Conservation (phyloP, 2,113 vertebrate genomes). For the Corythaeola cristata region DNA sequence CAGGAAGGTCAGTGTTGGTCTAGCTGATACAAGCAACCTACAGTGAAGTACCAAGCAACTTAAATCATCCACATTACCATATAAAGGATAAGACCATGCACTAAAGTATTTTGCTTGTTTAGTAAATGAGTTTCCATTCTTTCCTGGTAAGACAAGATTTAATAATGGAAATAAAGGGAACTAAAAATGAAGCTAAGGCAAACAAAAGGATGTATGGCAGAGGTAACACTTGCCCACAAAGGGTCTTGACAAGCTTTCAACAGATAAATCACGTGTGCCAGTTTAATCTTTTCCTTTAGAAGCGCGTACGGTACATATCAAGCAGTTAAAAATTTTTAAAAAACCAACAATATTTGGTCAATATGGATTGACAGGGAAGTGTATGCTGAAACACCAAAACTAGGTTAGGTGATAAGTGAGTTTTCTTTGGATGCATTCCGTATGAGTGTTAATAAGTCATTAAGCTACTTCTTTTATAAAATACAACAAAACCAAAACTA, state of each 20-base stretch:
- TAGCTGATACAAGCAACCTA: not conserved
- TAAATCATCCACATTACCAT: not conserved
- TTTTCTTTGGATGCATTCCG: not conserved
- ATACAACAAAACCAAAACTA: not conserved
- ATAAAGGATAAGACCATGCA: not conserved
- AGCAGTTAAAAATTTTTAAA: not conserved
- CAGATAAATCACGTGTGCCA: not conserved
- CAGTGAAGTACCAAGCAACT: not conserved
- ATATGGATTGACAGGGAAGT: not conserved
- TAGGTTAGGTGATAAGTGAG: not conserved
- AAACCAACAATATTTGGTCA: not conserved
- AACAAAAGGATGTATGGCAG: not conserved
- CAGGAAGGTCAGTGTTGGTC: not conserved
- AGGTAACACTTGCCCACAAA: not conserved
- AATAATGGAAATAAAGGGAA: not conserved
- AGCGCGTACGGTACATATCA: not conserved
- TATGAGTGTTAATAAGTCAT: not conserved
- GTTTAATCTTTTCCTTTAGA: not conserved
- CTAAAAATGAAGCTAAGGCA: constrained; percentile 2
- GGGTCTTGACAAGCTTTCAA: not conserved
- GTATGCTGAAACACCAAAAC: not conserved
- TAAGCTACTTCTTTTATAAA: not conserved
- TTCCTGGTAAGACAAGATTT: not conserved
- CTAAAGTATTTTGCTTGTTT: not conserved
- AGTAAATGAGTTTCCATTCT: not conserved